Evolutionary conservation across 2,113 vertebrate species (phyloP).

Genomic region (Xyrauchen texanus): DNA sequence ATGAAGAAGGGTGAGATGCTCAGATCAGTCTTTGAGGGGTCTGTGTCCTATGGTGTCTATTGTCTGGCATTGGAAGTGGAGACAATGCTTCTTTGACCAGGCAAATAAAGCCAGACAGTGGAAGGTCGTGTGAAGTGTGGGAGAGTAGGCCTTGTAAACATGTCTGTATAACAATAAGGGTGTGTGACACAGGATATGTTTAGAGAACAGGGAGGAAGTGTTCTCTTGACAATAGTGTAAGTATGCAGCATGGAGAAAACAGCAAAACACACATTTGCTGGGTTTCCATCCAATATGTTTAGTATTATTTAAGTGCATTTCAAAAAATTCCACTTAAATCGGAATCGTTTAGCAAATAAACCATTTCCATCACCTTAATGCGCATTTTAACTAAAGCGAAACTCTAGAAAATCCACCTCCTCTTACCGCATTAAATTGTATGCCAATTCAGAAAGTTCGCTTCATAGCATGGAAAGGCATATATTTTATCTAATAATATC

Average conservation of each 20-base stretch:
- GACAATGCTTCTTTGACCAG: conserved; percentile 11
- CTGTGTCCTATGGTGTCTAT: conserved; percentile 9
- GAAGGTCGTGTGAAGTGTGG: conserved; percentile 32
- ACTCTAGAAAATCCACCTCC: too few species aligned
- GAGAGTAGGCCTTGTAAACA: conserved; percentile 22
- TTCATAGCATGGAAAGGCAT: too few species aligned
- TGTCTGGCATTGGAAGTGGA: conserved; percentile 3
- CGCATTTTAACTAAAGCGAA: too few species aligned
- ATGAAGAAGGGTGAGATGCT: conserved; percentile 15
- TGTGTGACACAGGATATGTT: conserved; percentile 29
- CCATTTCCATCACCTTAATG: too few species aligned
- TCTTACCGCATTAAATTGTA: too few species aligned
- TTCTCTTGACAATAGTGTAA: conserved; percentile 22
- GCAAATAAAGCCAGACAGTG: conserved; percentile 16
- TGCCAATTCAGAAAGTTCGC: too few species aligned
- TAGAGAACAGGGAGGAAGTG: conserved; percentile 23
- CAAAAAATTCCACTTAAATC: too few species aligned
- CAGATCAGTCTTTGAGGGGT: conserved; percentile 8
- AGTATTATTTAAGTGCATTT: too few species aligned
- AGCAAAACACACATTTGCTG: background rate
- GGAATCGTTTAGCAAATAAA: too few species aligned
- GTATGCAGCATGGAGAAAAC: conserved; percentile 20
- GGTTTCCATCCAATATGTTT: too few species aligned
- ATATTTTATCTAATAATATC: too few species aligned
- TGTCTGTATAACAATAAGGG: conserved; percentile 20